Evolutionary conservation across 2,113 vertebrate species (phyloP).

Genomic region (Pyrgilauda ruficollis): DNA sequence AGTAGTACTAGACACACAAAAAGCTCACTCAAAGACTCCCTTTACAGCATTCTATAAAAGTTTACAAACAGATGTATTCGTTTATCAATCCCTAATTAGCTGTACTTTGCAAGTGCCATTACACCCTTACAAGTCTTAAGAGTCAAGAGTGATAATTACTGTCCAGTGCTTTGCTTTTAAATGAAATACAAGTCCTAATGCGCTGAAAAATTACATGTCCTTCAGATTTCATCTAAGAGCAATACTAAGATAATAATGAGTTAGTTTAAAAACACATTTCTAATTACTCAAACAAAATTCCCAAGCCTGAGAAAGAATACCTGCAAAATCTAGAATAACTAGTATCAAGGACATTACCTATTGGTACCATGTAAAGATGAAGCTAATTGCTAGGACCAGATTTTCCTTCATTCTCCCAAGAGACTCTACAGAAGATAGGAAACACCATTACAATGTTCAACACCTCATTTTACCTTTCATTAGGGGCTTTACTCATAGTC

Average conservation of each 20-base stretch:
- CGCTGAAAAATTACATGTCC: background rate
- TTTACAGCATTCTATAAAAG: background rate
- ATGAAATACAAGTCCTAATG: background rate
- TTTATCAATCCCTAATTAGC: background rate
- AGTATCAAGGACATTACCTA: background rate
- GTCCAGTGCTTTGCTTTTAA: background rate
- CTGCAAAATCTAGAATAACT: background rate
- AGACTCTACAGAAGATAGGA: background rate
- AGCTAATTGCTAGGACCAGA: background rate
- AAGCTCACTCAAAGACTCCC: background rate
- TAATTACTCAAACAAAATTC: background rate
- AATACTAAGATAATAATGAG: background rate
- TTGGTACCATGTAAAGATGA: background rate
- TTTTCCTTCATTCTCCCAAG: background rate
- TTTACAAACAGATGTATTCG: background rate
- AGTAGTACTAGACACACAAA: background rate
- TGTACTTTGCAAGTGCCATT: background rate
- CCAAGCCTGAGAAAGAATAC: background rate
- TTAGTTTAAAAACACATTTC: background rate
- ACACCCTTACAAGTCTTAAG: background rate
- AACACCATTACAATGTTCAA: background rate
- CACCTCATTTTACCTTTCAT: background rate
- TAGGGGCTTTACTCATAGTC: background rate
- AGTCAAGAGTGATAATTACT: background rate
- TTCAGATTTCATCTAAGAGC: background rate